These are phyloP conservation scores for Rotaria macrura DNA, from an alignment of 2,888 invertebrate species.

Conservation along the genomic window DNA sequence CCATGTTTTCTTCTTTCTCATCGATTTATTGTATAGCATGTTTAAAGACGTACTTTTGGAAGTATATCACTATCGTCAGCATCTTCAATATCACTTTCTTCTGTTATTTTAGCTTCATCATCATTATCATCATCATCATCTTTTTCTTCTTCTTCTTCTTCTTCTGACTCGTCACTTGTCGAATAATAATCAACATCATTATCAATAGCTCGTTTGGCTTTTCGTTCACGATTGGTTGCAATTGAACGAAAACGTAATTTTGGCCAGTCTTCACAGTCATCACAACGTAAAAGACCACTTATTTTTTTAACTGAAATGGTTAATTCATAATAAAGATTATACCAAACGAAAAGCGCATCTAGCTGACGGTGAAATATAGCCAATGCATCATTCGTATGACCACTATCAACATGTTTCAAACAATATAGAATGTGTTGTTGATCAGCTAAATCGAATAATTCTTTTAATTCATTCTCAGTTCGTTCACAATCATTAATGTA, in stretches of 20 bases:
- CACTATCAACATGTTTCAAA: neutral
- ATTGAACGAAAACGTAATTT: conserved; percentile 11
- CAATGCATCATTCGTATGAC: neutral
- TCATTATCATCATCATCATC: neutral
- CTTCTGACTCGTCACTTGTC: neutral
- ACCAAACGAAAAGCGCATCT: neutral
- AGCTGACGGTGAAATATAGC: neutral
- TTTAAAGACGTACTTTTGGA: neutral
- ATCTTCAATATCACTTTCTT: neutral
- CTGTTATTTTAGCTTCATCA: neutral
- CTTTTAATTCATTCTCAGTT: neutral
- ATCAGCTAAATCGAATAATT: neutral
- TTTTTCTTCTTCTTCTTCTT: neutral
- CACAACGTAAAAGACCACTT: neutral
- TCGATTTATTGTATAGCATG: too few species aligned
- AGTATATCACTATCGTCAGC: neutral
- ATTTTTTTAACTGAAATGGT: neutral
- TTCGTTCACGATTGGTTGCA: neutral
- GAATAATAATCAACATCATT: neutral
- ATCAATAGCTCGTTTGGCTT: neutral
- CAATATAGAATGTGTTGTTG: neutral
- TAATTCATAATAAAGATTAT: conserved; percentile 11
- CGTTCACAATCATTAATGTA: neutral
- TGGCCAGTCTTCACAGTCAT: conserved; percentile 13
- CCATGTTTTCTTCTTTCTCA: too few species aligned